phyloP scores from a whole-genome alignment of 30 jellyfish, hydroid and myxozoan species.

The Aurelia coerulea region DNA sequence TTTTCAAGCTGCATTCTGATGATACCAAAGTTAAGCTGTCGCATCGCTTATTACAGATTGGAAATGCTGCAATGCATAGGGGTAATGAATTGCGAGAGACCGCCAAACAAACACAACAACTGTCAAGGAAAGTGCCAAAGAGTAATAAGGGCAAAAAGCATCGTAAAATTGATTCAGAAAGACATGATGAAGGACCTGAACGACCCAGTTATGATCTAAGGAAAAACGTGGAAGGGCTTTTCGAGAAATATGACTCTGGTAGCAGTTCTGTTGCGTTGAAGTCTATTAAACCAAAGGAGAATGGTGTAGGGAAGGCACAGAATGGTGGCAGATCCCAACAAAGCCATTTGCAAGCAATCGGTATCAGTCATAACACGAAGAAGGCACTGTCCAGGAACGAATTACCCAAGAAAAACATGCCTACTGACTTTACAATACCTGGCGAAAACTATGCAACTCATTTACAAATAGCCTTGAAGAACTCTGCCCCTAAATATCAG shows the following conservation, averaged over 20 bases:
- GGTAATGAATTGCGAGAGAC: slow-evolving; percentile 31
- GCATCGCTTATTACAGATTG: slow-evolving; percentile 40
- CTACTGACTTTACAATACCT: not conserved
- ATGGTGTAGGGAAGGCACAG: no score
- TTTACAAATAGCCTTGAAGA: slow-evolving; percentile 47
- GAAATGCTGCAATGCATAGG: slow-evolving; percentile 66
- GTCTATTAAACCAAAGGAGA: not conserved
- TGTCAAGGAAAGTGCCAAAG: not conserved
- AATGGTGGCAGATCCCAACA: not conserved
- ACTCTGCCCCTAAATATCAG: slow-evolving; percentile 59
- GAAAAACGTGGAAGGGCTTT: not conserved
- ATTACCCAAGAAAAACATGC: not conserved
- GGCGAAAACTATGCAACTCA: slow-evolving; percentile 55
- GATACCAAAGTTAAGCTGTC: slow-evolving; percentile 38
- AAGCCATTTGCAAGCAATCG: no score
- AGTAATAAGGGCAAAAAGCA: not conserved
- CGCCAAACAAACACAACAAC: not conserved
- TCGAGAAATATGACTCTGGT: not conserved
- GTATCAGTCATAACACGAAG: not conserved
- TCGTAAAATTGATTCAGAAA: not conserved
- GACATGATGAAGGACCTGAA: not conserved
- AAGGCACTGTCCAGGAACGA: not conserved
- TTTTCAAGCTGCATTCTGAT: slow-evolving; percentile 54
- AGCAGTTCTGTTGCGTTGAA: not conserved
- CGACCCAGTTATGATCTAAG: no score